Conservation (phyloP, 2,113 vertebrate species). For the Myodes glareolus region DNA sequence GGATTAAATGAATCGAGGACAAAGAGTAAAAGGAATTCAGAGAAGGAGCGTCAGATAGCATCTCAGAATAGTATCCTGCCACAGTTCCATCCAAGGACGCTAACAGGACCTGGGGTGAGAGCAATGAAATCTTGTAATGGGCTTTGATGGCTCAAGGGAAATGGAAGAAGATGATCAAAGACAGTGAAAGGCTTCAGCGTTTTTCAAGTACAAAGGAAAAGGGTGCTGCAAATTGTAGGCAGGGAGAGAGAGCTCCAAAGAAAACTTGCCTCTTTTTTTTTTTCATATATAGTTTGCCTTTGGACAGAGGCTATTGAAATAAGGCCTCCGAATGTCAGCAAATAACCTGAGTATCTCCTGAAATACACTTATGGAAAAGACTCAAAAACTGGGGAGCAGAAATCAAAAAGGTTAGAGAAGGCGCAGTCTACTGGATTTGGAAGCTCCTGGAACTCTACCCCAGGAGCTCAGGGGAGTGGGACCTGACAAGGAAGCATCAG, state of each 20-base stretch:
- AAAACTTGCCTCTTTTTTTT: background rate
- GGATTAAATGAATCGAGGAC: background rate
- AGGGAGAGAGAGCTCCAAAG: background rate
- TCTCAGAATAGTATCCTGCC: constrained; percentile 46
- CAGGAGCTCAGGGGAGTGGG: background rate
- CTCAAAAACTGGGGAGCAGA: background rate
- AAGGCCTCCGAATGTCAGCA: background rate
- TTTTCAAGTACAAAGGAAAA: constrained; percentile 22
- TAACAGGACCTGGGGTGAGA: background rate
- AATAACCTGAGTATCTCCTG: background rate
- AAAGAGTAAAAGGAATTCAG: constrained; percentile 45
- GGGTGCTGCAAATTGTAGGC: background rate
- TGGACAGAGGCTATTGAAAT: constrained; percentile 31
- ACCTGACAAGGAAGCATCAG: background rate
- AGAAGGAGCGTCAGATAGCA: constrained; percentile 34
- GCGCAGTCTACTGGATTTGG: background rate
- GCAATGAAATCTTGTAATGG: constrained; percentile 2
- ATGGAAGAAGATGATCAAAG: constrained; percentile 14
- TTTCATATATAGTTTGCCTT: constrained; percentile 1
- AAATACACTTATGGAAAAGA: background rate
- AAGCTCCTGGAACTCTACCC: background rate
- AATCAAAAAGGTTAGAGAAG: background rate
- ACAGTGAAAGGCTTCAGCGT: background rate
- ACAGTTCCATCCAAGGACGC: background rate
- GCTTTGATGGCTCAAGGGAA: constrained; percentile 36